Conservation (phyloP, 2,888 invertebrate species). For the Hypsopygia costalis region DNA sequence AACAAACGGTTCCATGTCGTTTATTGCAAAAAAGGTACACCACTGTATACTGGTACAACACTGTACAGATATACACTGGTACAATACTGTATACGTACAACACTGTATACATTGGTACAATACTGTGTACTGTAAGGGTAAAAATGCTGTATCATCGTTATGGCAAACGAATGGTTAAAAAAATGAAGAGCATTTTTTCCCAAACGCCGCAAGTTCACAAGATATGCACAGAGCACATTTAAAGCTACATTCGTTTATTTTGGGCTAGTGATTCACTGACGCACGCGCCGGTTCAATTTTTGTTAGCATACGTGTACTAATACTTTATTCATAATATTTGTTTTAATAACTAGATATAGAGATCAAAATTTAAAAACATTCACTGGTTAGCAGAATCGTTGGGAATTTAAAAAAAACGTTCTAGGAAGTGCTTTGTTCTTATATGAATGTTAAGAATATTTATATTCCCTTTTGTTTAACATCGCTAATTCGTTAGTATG, state of each 20-base stretch:
- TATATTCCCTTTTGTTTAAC: too few species aligned
- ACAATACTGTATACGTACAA: too few species aligned
- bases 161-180: background rate
- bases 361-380: background rate
- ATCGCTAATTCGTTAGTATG: too few species aligned
- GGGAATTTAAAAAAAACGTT: background rate
- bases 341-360: constrained; percentile 3
- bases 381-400: background rate
- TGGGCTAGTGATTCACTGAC: constrained; percentile 4
- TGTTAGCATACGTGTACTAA: background rate
- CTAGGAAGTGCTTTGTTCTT: too few species aligned
- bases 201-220: constrained; percentile 1
- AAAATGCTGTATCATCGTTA: too few species aligned
- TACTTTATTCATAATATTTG: constrained; percentile 1
- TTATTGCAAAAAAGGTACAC: too few species aligned
- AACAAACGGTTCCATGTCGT: too few species aligned
- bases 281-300: constrained; percentile 2
- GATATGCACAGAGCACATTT: background rate
- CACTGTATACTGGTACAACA: too few species aligned
- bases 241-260: constrained; percentile 2
- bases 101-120: too few species aligned
- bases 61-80: too few species aligned
- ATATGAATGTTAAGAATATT: too few species aligned
- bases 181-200: background rate
- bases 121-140: too few species aligned